Evolutionary conservation across 2,888 invertebrate genomes (phyloP).

Genomic region (Agrochola macilenta): DNA sequence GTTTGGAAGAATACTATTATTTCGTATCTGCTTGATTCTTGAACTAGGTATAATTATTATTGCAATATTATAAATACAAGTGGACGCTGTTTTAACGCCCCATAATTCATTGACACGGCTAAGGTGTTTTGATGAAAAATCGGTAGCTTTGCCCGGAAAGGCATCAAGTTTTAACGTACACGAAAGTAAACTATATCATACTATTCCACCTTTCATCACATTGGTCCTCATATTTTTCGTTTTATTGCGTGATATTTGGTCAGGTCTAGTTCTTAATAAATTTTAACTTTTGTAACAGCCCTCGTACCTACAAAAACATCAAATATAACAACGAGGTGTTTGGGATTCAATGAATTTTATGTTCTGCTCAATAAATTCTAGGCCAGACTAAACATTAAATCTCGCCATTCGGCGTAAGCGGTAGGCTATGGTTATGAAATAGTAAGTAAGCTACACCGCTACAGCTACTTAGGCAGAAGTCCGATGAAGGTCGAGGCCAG

Average conservation of each 20-base stretch:
- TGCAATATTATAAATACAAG: neutral
- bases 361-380: constrained; percentile 42
- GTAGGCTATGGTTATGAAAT: constrained; percentile 19
- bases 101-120: neutral
- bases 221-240: neutral
- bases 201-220: neutral
- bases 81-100: neutral
- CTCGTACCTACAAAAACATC: neutral
- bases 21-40: neutral
- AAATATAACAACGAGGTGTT: neutral
- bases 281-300: neutral
- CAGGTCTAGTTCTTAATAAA: neutral
- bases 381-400: constrained; percentile 37
- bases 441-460: neutral
- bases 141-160: neutral
- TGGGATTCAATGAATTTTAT: constrained; percentile 11
- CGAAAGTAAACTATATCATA: neutral
- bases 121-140: neutral
- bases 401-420: neutral
- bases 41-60: neutral
- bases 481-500: constrained; percentile 24
- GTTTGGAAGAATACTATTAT: neutral
- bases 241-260: neutral
- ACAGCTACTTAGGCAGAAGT: neutral
- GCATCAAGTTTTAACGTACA: neutral